Evolutionary conservation across 2,113 vertebrate species (phyloP).

Genomic region (Tauraco erythrolophus): DNA sequence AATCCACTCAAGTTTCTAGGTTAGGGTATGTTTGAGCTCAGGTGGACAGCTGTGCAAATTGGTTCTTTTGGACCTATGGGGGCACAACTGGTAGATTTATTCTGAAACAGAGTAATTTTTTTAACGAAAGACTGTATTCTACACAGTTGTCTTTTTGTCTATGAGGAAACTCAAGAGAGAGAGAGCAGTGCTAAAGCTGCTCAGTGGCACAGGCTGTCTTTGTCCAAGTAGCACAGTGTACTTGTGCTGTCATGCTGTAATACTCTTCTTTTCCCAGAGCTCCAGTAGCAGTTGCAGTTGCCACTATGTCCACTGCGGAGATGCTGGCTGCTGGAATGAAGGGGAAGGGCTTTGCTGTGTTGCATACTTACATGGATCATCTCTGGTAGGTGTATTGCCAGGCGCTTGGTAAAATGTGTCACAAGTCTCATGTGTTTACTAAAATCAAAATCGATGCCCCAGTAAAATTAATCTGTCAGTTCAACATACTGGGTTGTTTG

Average conservation of each 20-base stretch:
- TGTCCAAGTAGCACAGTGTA: neutral
- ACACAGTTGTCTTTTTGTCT: neutral
- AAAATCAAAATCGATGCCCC: neutral
- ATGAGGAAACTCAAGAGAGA: neutral
- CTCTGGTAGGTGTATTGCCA: conserved; percentile 84
- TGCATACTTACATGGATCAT: conserved; percentile 92
- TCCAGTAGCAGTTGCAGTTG: conserved; percentile 89
- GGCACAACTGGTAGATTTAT: neutral
- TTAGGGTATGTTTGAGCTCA: neutral
- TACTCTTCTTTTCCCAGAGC: conserved; percentile 76
- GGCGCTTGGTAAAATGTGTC: neutral
- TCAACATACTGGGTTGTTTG: neutral
- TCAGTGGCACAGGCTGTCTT: neutral
- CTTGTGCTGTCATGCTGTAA: neutral
- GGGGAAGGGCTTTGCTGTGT: too few species aligned
- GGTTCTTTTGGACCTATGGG: neutral
- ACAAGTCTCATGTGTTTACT: too few species aligned
- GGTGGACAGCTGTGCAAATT: neutral
- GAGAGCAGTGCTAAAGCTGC: neutral
- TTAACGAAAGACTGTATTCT: neutral
- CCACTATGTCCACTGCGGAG: conserved; percentile 83
- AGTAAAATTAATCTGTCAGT: neutral
- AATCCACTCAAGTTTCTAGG: neutral
- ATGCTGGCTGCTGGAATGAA: conserved; percentile 91
- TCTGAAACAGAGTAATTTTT: neutral